Evolutionary conservation across 1,140 invertebrate species (phyloP), one percentile per base, ranked within the genome.

Genomic region (Panagrolaimus sp.): DNA sequence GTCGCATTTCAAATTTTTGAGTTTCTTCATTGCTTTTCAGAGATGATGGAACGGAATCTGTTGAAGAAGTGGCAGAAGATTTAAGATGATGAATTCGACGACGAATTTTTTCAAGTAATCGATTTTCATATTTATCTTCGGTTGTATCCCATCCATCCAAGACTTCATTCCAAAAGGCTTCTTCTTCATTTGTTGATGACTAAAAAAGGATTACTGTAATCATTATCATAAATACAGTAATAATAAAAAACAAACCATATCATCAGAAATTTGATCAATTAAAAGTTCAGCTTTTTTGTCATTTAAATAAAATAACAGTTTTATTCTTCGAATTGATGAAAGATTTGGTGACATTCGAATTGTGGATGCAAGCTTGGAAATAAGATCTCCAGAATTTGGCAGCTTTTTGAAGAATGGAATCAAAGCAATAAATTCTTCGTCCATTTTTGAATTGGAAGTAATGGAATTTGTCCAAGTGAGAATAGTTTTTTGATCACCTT

Each of bases 81-180:
- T 38, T 38, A 38, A 38, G 32, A 4, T 38, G 32, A 38, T 38
- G 32, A 38, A 38, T 38, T 38, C 52, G 52, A n/a, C 52, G 52
- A 26, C 52, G 52, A 58, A 58, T 21, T 58, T 58, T 58, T 21
- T 58, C 52, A 5, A 58, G 17, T 17, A 58, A n/a, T 21, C 52
- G 52, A n/a, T 26, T 12, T 21, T 58, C 52, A 28, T 58, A 58
- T 26, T 58, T 58, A 21, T 58, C 52, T 12, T 21, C 52, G 1
- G n/a, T 58, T 24, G 52, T 58, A 28, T 58, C 52, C 52, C 52
- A 58, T 26, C 28, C 52, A 58, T 21, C 12, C 17, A 58, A n/a
- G 8, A 58, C 52, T 21, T 58, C 52, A 24, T 58, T 58, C 52
- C 52, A 58, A 21, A 58, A 58, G 8, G 15, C 17, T 58, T 58